These are phyloP conservation scores for Danaus melanippus DNA, from an alignment of 1,140 invertebrate genomes.

Conservation along the genomic window DNA sequence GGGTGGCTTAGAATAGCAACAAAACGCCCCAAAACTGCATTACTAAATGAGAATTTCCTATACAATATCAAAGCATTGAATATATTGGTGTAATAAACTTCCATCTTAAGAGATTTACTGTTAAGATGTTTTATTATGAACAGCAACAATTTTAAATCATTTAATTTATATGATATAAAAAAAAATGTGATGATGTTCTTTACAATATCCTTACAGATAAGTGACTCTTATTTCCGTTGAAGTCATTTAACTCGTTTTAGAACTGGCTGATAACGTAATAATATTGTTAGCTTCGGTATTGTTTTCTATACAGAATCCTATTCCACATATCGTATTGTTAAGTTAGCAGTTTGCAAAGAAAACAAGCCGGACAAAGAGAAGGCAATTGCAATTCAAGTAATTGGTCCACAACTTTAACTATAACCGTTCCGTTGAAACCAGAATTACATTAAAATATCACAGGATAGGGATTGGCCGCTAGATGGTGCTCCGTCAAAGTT, in stretches of 20 bases:
- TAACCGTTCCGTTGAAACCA: conserved; percentile 36
- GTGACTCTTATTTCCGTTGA: no score
- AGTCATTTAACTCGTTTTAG: conserved; percentile 22
- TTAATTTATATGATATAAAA: no score
- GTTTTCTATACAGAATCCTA: no score
- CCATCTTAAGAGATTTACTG: no score
- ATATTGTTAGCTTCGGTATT: conserved; percentile 1
- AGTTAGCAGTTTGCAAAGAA: conserved; percentile 23
- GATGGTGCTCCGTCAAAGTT: conserved; percentile 49
- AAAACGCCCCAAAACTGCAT: conserved; percentile 42
- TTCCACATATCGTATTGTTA: no score
- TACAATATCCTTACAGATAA: no score
- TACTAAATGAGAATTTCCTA: conserved; percentile 56
- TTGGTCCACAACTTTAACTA: conserved; percentile 47
- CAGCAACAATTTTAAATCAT: no score
- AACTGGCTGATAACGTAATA: conserved; percentile 7
- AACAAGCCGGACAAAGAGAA: conserved; percentile 28
- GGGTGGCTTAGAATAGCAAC: conserved; percentile 61
- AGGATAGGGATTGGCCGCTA: conserved; percentile 46
- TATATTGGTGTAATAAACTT: no score
- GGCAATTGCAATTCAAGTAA: conserved; percentile 43
- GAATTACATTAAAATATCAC: conserved; percentile 60
- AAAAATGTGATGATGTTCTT: no score
- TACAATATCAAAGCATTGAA: conserved; percentile 31
- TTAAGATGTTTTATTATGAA: no score